These are phyloP conservation scores for Lota lota DNA, from an alignment of 2,113 vertebrate genomes.

Conservation along the genomic window DNA sequence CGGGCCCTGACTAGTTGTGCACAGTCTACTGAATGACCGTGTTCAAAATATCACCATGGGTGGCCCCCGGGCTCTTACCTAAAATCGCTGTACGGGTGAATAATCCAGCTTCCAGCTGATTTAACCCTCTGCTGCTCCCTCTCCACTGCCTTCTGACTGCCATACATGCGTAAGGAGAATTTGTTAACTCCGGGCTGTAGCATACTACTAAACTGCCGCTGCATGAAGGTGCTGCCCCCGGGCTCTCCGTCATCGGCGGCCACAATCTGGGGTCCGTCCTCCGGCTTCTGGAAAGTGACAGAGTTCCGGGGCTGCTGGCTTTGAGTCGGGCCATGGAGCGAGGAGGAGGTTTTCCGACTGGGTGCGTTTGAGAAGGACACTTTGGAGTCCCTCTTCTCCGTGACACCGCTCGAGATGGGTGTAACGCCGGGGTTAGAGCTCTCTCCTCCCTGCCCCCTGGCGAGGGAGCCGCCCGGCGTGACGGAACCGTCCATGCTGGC, in stretches of 20 bases:
- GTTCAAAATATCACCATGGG: conserved; percentile 37
- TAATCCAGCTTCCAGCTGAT: conserved; percentile 96
- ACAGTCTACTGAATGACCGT: background rate
- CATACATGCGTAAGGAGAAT: conserved; percentile 98
- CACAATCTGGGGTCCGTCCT: conserved; percentile 77
- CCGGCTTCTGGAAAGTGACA: conserved; percentile 76
- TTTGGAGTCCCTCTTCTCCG: conserved; percentile 81
- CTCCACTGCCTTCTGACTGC: conserved; percentile 94
- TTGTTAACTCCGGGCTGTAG: conserved; percentile 97
- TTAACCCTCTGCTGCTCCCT: conserved; percentile 94
- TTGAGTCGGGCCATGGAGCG: conserved; percentile 67
- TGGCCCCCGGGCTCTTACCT: conserved; percentile 71
- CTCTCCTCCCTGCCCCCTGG: conserved; percentile 64
- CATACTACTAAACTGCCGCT: conserved; percentile 93
- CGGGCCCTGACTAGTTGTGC: background rate
- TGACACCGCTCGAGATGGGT: conserved; percentile 61
- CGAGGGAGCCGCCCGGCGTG: conserved; percentile 64
- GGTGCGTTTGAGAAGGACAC: conserved; percentile 83
- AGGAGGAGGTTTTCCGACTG: conserved; percentile 79
- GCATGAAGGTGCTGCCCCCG: conserved; percentile 87
- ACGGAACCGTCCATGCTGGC: conserved; percentile 75
- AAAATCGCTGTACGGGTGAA: conserved; percentile 96
- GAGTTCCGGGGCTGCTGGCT: conserved; percentile 76
- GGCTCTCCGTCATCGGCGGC: conserved; percentile 78
- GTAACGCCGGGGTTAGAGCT: conserved; percentile 52